Percentiles rank a stretch among this genome's conserved stretches.
Evolutionary conservation across 1,140 invertebrate species (phyloP).

Genomic region (Drosophila mayri): DNA sequence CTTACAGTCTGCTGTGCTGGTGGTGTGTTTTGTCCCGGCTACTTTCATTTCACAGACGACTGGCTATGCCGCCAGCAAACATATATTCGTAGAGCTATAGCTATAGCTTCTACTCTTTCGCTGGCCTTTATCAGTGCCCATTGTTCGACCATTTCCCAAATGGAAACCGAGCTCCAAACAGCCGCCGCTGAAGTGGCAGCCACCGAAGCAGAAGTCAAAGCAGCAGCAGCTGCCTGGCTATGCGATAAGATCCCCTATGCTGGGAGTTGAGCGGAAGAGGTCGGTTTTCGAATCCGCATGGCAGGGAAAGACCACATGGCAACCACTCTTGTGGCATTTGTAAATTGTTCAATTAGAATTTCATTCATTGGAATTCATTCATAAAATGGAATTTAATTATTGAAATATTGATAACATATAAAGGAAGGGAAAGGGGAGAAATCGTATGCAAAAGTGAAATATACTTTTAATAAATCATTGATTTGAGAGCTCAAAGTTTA

Average conservation of each 20-base stretch:
- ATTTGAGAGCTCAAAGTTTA: not conserved
- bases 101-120: conserved; percentile 9
- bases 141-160: conserved; percentile 55
- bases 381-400: not conserved
- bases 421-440: not conserved
- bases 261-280: conserved; percentile 22
- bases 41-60: conserved; percentile 71
- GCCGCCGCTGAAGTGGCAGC: conserved; percentile 3
- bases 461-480: not conserved
- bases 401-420: not conserved
- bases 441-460: not conserved
- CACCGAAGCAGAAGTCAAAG: conserved; percentile 6
- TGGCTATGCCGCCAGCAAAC: not conserved
- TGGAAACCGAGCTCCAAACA: conserved; percentile 31
- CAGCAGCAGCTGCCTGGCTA: conserved; percentile 4
- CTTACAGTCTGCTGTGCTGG: conserved; percentile 6
- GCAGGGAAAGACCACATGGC: conserved; percentile 11
- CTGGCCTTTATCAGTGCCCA: conserved; percentile 59
- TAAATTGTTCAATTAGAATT: not conserved
- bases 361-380: not conserved
- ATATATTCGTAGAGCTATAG: not conserved
- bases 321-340: not conserved
- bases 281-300: not conserved
- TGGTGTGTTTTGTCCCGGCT: conserved; percentile 35
- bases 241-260: conserved; percentile 34